Conservation (phyloP, 2,888 invertebrate species). For the Danaus chrysippus region DNA sequence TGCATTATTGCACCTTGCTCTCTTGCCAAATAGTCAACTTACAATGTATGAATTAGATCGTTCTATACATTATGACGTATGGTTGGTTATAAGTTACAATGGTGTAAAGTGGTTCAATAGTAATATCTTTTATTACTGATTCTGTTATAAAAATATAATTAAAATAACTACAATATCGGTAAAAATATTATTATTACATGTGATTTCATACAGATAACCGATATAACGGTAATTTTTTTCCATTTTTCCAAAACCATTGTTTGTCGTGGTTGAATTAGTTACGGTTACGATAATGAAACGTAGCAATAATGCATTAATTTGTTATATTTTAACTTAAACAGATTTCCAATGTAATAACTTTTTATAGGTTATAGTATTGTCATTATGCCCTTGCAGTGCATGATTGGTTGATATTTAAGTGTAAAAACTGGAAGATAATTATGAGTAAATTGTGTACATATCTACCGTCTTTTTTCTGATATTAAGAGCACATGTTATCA, state of each 20-base stretch:
- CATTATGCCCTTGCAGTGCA: neutral
- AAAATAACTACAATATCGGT: neutral
- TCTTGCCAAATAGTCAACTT: conserved; percentile 37
- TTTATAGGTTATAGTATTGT: conserved; percentile 2
- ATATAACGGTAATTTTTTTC: neutral
- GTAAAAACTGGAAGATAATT: too few relatives aligned
- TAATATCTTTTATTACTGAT: conserved; percentile 11
- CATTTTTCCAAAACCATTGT: neutral
- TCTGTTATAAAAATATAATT: neutral
- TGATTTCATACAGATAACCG: neutral
- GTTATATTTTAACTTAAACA: too few relatives aligned
- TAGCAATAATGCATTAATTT: too few relatives aligned
- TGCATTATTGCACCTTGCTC: conserved; percentile 31
- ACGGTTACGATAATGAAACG: too few relatives aligned
- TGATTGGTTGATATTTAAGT: too few relatives aligned
- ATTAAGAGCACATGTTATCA: too few relatives aligned
- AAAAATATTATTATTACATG: neutral
- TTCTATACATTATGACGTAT: conserved; percentile 11
- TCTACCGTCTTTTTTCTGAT: too few relatives aligned
- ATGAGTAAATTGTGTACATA: too few relatives aligned
- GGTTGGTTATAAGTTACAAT: conserved; percentile 14
- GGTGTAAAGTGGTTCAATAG: conserved; percentile 27
- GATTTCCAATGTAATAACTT: neutral
- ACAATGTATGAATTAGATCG: conserved; percentile 19
- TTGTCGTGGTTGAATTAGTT: neutral